Evolutionary conservation across 2,113 vertebrate species (phyloP), one percentile per base, ranked within the genome.

Genomic region (Ctenomys sociabilis): DNA sequence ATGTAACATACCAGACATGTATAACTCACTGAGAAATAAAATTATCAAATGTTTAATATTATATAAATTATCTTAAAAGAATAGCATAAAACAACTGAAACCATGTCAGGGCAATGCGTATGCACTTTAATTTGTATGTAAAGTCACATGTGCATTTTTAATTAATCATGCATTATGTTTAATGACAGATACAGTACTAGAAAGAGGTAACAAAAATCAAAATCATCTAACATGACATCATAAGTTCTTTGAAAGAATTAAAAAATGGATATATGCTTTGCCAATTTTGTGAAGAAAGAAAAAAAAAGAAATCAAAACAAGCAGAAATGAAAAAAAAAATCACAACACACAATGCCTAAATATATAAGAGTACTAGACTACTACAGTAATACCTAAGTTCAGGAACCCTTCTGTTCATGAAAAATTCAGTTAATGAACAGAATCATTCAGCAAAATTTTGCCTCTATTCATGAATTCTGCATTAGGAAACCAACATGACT

Each of bases 1-100:
- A 49, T 57, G 12, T 40, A 61, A n/a, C 45, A 66, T 30, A 3
- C 37, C 90, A 19, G 40, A 83, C 90, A 82, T 90, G n/a, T 2
- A 72, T 32, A 93, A 89, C 17, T 93, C 66, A 88, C 12, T 21
- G n/a, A 54, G 19, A 43, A 73, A 88, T 57, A 64, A 91, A 93
- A 96, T 85, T 88, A 57, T 40, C 32, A 0, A 19, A 45, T 52
- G 3, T 86, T 28, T 92, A 70, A 90, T 37, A 77, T 73, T 88
- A 83, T 40, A 63, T 84, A 88, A 73, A 82, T 89, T 0, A 75
- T 28, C 35, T 85, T 89, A 85, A 57, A 91, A 94, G 73, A 80
- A 88, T 10, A 95, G 89, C n/a, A 28, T 30, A 66, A 94, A 80
- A 30, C 21, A 85, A 87, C 4, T 82, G n/a, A 88, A 95, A 83